phyloP scores from a whole-genome alignment of 2,888 invertebrate genomes.

The Augochlorella aurata region DNA sequence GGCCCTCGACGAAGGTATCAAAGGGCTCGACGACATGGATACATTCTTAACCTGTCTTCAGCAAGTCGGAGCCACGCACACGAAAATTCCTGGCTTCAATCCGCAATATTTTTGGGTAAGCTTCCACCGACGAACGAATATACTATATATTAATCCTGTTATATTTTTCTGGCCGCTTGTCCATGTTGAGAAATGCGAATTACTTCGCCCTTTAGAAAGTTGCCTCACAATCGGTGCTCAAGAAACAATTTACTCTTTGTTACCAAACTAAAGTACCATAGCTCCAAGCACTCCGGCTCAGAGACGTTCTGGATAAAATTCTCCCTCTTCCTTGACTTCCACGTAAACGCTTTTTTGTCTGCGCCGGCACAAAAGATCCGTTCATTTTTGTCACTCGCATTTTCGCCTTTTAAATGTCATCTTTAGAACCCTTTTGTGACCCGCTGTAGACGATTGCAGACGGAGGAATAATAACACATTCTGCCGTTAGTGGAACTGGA shows the following conservation, averaged over 20 bases:
- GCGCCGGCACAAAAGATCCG: slow-evolving; percentile 47
- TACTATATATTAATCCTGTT: background rate
- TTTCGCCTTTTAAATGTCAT: slow-evolving; percentile 21
- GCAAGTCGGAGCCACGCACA: slow-evolving; percentile 92
- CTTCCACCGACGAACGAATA: background rate
- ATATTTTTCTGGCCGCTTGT: background rate
- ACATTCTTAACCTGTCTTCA: slow-evolving; percentile 91
- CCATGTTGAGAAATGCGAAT: background rate
- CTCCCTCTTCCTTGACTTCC: background rate
- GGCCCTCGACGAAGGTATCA: slow-evolving; percentile 94
- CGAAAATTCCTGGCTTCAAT: slow-evolving; percentile 92
- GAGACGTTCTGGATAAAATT: slow-evolving; percentile 18
- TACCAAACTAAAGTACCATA: background rate
- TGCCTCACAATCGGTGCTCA: slow-evolving; percentile 7
- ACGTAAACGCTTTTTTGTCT: slow-evolving; percentile 14
- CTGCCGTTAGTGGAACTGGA: slow-evolving; percentile 6
- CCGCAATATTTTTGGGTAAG: slow-evolving; percentile 93
- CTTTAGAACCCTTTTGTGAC: background rate
- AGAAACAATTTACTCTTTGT: slow-evolving; percentile 11
- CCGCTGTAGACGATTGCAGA: slow-evolving; percentile 16
- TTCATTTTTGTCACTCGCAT: slow-evolving; percentile 59
- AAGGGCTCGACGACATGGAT: slow-evolving; percentile 92
- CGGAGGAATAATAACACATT: slow-evolving; percentile 21
- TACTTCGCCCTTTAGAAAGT: background rate
- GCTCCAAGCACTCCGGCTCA: slow-evolving; percentile 12